These are phyloP conservation scores for Anhinga anhinga DNA, from an alignment of 2,113 vertebrate genomes.

Conservation along the genomic window DNA sequence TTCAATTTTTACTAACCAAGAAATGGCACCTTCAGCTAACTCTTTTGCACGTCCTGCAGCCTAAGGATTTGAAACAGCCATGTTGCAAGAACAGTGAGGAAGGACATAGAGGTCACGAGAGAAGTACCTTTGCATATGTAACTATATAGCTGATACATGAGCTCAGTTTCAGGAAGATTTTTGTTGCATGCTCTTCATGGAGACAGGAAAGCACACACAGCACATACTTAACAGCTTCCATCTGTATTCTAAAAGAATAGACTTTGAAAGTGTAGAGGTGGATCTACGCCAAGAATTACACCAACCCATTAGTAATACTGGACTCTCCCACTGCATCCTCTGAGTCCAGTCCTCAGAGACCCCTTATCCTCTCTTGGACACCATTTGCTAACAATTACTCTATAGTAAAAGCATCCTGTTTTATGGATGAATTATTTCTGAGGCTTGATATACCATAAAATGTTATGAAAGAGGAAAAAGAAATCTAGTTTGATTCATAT, in stretches of 20 bases:
- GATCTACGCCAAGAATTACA: conserved; percentile 53
- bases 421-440: conserved; percentile 16
- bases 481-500: neutral
- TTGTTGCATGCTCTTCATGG: neutral
- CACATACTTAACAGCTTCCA: conserved; percentile 52
- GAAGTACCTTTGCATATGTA: neutral
- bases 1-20: neutral
- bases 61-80: neutral
- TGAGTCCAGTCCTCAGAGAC: conserved; percentile 22
- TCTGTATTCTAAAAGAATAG: conserved; percentile 41
- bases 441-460: neutral
- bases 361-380: conserved; percentile 36
- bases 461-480: neutral
- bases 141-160: neutral
- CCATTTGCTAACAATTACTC: conserved; percentile 51
- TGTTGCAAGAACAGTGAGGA: neutral
- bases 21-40: neutral
- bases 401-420: conserved; percentile 50
- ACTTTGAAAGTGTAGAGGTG: conserved; percentile 40
- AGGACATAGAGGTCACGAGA: neutral
- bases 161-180: neutral
- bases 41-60: neutral
- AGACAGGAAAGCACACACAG: conserved; percentile 16
- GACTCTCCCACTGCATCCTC: conserved; percentile 37
- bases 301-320: conserved; percentile 26